Base-by-base conservation (phyloP, 2,888 invertebrate species). In the Clitarchus hookeri region DNA sequence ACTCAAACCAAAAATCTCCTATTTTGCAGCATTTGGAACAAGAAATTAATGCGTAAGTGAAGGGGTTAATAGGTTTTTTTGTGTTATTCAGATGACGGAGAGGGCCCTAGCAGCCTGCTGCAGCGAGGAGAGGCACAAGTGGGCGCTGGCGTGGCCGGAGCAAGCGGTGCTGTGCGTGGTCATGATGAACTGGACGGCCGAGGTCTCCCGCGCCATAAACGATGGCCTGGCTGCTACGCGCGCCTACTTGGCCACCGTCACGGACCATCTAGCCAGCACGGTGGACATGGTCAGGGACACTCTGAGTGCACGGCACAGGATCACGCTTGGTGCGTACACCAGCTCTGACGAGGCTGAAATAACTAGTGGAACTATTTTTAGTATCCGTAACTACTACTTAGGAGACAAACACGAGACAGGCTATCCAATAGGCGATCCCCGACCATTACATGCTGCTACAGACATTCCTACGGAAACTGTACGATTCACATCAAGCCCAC, bases 141-240 rank as follows among this genome's bases (percentile, higher is more conserved):
- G 98, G 98, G 98, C 98, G 0, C 92, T 97, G 0, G 93, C 95
- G 82, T 98, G 98, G 98, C 98, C 98, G 0, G 98, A 98, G 0
- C 98, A 98, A 93, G 94, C 96, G 48, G 96, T 97, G 0, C 95
- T 98, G 91, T 96, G 96, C 89, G 96, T 96, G 86, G 95, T 96
- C 19, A 95, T 97, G 92, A 95, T 96, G 79, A 98, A 95, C 90
- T 98, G 98, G 98, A 98, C 98, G 0, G 92, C 94, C 0, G 96
- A 97, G 91, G 96, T 98, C n/a, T 96, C 97, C 0, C 94, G 95
- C 86, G 95, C 96, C 0, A 96, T 98, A 87, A 91, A 93, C 36
- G 92, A 93, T 9, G 94, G 92, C 19, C 89, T 94, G 0, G 90
- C 92, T 83, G 94, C 93, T 84, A 92, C 95, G 93, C 91, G 92